These are phyloP conservation scores for Carassius carassius DNA, from an alignment of 2,113 vertebrate genomes.

Conservation along the genomic window DNA sequence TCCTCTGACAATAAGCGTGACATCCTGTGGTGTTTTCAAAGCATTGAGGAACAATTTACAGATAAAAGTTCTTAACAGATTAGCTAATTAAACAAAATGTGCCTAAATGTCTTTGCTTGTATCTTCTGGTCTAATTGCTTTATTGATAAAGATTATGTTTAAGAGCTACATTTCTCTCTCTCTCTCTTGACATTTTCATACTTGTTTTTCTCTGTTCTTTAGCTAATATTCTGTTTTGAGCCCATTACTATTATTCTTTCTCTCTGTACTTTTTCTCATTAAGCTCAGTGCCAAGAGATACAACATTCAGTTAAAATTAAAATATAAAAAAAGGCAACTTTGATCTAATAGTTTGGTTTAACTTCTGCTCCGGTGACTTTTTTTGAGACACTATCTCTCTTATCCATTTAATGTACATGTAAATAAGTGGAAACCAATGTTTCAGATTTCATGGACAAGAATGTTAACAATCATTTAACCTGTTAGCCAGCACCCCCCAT, in stretches of 20 bases:
- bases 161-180: background rate
- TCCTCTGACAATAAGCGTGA: background rate
- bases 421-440: background rate
- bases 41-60: background rate
- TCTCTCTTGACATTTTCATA: background rate
- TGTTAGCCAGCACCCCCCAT: background rate
- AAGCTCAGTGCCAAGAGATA: background rate
- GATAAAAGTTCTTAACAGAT: background rate
- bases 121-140: background rate
- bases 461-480: background rate
- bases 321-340: background rate
- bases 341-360: background rate
- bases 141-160: background rate
- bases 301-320: background rate
- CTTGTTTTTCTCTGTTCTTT: constrained; percentile 6
- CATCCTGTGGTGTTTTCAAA: background rate
- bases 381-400: background rate
- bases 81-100: background rate
- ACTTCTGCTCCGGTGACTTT: background rate
- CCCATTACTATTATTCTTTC: background rate
- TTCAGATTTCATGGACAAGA: background rate
- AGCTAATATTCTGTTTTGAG: background rate
- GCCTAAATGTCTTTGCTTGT: background rate
- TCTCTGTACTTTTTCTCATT: background rate
- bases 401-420: background rate